Base-by-base conservation (phyloP, 2,113 vertebrate genomes). In the Brachyhypopomus occidentalis region DNA sequence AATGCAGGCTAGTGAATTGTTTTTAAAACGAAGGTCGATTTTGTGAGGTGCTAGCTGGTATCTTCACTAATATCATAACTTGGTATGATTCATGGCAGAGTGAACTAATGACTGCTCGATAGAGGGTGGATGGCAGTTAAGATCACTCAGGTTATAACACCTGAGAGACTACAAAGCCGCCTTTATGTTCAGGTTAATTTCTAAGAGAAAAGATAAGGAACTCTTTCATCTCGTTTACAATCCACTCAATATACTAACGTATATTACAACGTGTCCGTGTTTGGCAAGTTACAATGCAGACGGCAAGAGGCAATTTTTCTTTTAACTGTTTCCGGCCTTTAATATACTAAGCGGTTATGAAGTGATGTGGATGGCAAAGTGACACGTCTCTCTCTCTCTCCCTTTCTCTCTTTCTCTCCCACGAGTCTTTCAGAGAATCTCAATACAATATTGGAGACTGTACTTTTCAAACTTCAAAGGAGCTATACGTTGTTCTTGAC, bases 241-340 rank as follows among this genome's bases (percentile, higher is more conserved):
- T 41, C 41, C 41, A 7, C 41, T 41, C 5, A 1, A 41, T 9
- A 41, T 52, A 52, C 12, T 52, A 11, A 16, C n/a, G 22, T 5
- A 14, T 8, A 36, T 12, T 9, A 52, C 12, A 27, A 38, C 14
- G 14, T 69, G 7, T 69, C 14, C 0, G n/a, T 45, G 6, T 67
- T 22, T 69, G 11, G n/a, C 1, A 8, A 78, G 27, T 12, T 16
- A 23, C 25, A n/a, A 2, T 23, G 73, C 56, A 48, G 63, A 38
- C 27, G 25, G 66, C 36, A 77, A 60, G 56, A 55, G 17, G 30
- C 2, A 52, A 41, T 2, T 4, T 41, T 41, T n/a, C n/a, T 11
- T 34, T n/a, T 20, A 48, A 52, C 56, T 20, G 34, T 30, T 70
- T 81, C 73, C 72, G 58, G 45, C 9, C 55, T 59, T 71, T 62